Conservation (phyloP, 2,797 vertebrate genomes). For the Xerus rutilus region DNA sequence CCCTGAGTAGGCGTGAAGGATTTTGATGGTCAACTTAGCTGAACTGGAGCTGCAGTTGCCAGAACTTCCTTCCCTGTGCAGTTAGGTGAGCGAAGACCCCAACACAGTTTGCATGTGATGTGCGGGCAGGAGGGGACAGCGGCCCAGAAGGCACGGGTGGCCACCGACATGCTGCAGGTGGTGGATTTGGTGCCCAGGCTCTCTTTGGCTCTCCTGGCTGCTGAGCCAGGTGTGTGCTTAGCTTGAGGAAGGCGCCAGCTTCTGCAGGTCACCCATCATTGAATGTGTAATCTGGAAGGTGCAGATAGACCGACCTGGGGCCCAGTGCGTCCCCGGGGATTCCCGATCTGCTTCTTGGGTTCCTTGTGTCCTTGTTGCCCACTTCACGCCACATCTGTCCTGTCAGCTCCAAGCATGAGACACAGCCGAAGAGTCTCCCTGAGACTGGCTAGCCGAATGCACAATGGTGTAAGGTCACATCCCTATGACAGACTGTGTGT, state of each 20-base stretch:
- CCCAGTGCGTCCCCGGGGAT: fast-evolving
- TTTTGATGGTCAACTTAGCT: not conserved
- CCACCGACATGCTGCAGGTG: not conserved
- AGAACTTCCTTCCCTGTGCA: not conserved
- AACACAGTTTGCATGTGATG: too few species aligned
- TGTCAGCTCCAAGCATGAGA: not conserved
- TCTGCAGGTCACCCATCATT: not conserved
- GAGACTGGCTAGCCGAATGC: too few species aligned
- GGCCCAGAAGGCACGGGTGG: not conserved
- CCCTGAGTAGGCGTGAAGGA: fast-evolving
- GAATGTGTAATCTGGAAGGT: not conserved
- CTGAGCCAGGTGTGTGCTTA: not conserved
- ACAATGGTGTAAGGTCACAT: not conserved
- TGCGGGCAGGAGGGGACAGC: too few species aligned
- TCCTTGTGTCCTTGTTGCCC: fast-evolving
- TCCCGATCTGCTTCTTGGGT: not conserved
- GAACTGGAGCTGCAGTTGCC: not conserved
- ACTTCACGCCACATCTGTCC: not conserved
- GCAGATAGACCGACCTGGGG: not conserved
- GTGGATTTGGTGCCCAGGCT: too few species aligned
- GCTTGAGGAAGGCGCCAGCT: not conserved
- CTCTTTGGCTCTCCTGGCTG: not conserved
- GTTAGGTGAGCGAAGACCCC: fast-evolving
- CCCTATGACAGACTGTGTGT: not conserved
- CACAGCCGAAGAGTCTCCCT: not conserved